A percentile compares a stretch with the other conserved stretches of the same genome.
These are phyloP conservation scores for Macrosteles quadrilineatus DNA, from an alignment of 1,140 invertebrate genomes.

Conservation along the genomic window DNA sequence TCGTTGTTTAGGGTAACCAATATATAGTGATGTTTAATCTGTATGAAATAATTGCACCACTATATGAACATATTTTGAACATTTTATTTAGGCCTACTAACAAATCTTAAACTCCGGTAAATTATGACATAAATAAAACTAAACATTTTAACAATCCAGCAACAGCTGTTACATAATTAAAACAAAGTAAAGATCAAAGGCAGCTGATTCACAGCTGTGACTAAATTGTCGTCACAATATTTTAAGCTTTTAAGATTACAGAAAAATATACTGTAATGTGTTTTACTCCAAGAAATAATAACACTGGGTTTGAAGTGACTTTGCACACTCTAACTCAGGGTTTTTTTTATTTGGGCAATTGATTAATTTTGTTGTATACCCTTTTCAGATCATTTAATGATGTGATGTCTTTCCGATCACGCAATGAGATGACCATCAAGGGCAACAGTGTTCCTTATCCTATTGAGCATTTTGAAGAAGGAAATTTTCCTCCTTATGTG, in stretches of 20 bases:
- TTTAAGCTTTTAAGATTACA: not conserved
- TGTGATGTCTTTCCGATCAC: conserved; percentile 67
- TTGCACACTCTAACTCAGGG: not conserved
- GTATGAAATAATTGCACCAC: too few relatives aligned
- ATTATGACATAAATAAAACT: too few relatives aligned
- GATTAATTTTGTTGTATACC: not conserved
- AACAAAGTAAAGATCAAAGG: too few relatives aligned
- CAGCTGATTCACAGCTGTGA: not conserved
- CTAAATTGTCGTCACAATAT: not conserved
- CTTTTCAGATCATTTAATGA: conserved; percentile 58
- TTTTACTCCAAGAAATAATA: not conserved
- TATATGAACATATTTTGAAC: too few relatives aligned
- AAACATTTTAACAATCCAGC: too few relatives aligned
- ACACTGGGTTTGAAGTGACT: not conserved
- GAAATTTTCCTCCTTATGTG: conserved; percentile 80
- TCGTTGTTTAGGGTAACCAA: too few relatives aligned
- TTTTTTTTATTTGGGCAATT: not conserved
- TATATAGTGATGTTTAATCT: too few relatives aligned
- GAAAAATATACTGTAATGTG: not conserved
- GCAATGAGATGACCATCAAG: conserved; percentile 83
- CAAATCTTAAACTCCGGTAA: too few relatives aligned
- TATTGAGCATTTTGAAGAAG: conserved; percentile 85
- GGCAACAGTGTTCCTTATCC: conserved; percentile 82
- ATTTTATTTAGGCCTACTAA: too few relatives aligned
- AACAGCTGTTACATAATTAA: too few relatives aligned